These are phyloP conservation scores for Heteropelma amictum DNA, from an alignment of 2,888 invertebrate species.

Conservation along the genomic window DNA sequence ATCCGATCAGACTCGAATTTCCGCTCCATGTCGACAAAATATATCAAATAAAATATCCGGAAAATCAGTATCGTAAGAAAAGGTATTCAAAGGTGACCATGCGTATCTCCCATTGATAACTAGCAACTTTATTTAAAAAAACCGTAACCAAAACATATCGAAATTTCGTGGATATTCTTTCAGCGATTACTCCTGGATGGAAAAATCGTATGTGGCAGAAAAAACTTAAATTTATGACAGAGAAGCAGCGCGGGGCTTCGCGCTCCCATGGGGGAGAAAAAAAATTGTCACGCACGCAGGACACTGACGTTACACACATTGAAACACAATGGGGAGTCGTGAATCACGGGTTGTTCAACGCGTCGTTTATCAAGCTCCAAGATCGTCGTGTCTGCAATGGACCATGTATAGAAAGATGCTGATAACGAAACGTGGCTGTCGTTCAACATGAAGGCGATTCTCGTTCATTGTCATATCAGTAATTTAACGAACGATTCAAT, in stretches of 20 bases:
- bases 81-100: too few species aligned
- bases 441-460: slow-evolving; percentile 1
- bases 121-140: too few species aligned
- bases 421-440: slow-evolving; percentile 5
- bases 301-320: slow-evolving; percentile 19
- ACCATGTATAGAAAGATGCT: neutral
- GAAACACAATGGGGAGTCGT: slow-evolving; percentile 24
- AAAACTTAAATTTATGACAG: slow-evolving; percentile 49
- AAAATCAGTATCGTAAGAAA: too few species aligned
- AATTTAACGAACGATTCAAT: slow-evolving; percentile 17
- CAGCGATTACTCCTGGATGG: too few species aligned
- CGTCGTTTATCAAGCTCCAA: slow-evolving; percentile 45
- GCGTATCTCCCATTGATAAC: too few species aligned
- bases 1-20: too few species aligned
- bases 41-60: too few species aligned
- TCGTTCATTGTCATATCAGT: neutral
- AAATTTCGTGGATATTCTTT: too few species aligned
- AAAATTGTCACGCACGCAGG: slow-evolving; percentile 17
- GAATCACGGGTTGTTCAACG: slow-evolving; percentile 43
- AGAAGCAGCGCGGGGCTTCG: neutral
- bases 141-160: too few species aligned
- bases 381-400: slow-evolving; percentile 35
- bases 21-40: too few species aligned
- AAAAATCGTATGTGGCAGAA: neutral
- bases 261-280: slow-evolving; percentile 3